Percentiles rank a stretch among this genome's conserved stretches.
Evolutionary conservation across 2,113 vertebrate species (phyloP).

Genomic region (Eretmochelys imbricata): DNA sequence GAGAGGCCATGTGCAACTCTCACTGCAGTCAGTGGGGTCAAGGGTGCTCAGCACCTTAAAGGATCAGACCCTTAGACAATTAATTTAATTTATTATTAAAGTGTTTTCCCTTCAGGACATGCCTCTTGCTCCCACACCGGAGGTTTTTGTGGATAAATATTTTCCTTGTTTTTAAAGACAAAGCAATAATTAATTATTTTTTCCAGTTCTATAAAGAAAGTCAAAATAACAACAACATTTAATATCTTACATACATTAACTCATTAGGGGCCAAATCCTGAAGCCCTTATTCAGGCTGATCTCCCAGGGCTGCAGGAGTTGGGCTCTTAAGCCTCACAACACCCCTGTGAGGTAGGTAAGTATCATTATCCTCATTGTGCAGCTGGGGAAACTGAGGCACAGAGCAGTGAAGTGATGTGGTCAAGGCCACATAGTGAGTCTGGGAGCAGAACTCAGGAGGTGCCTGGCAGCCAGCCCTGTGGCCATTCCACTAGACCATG

Average conservation of each 20-base stretch:
- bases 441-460: background rate
- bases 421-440: background rate
- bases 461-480: background rate
- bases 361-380: background rate
- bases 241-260: background rate
- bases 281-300: background rate
- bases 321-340: constrained; percentile 12
- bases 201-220: constrained; percentile 19
- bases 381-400: background rate
- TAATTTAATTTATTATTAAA: background rate
- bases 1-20: background rate
- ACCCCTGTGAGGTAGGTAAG: constrained; percentile 21
- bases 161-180: background rate
- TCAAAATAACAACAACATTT: background rate
- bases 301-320: background rate
- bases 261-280: background rate
- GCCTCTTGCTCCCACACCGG: background rate
- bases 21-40: background rate
- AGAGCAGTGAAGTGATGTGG: background rate
- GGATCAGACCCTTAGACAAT: background rate
- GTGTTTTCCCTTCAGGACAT: constrained; percentile 37
- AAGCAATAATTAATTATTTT: background rate
- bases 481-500: background rate
- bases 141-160: constrained; percentile 13
- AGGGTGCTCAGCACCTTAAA: constrained; percentile 12